Evolutionary conservation across 2,888 invertebrate genomes (phyloP).

Genomic region (Aleiodes alternator): DNA sequence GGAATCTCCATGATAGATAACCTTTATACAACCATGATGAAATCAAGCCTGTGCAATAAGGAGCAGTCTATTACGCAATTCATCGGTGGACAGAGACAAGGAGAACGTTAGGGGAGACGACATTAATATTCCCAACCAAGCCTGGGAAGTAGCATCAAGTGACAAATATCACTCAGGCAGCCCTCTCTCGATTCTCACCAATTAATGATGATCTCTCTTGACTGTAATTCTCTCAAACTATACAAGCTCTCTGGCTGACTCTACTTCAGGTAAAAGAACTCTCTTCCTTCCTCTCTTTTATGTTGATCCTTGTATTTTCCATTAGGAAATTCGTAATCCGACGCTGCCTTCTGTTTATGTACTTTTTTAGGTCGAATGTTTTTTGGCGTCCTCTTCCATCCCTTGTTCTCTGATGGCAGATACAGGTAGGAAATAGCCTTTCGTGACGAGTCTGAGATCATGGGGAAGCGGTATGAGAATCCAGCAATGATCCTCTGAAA

Average conservation of each 20-base stretch:
- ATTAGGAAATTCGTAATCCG: slow-evolving; percentile 38
- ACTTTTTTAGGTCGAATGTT: neutral
- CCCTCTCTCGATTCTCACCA: slow-evolving; percentile 20
- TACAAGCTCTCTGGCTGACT: neutral
- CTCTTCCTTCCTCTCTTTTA: neutral
- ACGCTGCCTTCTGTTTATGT: slow-evolving; percentile 24
- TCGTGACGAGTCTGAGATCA: slow-evolving; percentile 34
- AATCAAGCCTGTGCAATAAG: slow-evolving; percentile 64
- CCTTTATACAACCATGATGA: slow-evolving; percentile 61
- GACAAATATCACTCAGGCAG: slow-evolving; percentile 15
- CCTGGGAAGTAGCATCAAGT: slow-evolving; percentile 5
- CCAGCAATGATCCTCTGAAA: slow-evolving; percentile 41
- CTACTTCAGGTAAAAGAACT: slow-evolving; percentile 10
- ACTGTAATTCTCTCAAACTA: slow-evolving; percentile 20
- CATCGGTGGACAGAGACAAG: slow-evolving; percentile 60
- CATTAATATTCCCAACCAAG: slow-evolving; percentile 9
- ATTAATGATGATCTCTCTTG: slow-evolving; percentile 36
- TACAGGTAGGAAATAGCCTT: slow-evolving; percentile 45
- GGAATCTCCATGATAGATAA: slow-evolving; percentile 29
- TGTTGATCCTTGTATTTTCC: slow-evolving; percentile 22
- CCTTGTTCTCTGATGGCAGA: slow-evolving; percentile 17
- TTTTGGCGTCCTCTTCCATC: slow-evolving; percentile 16
- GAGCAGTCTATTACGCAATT: slow-evolving; percentile 67
- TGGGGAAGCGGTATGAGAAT: slow-evolving; percentile 10
- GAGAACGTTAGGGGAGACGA: slow-evolving; percentile 17